A percentile compares a stretch with the other conserved stretches of the same genome.
These are phyloP conservation scores for Microhierax caerulescens DNA, from an alignment of 2,797 vertebrate species.

Conservation along the genomic window DNA sequence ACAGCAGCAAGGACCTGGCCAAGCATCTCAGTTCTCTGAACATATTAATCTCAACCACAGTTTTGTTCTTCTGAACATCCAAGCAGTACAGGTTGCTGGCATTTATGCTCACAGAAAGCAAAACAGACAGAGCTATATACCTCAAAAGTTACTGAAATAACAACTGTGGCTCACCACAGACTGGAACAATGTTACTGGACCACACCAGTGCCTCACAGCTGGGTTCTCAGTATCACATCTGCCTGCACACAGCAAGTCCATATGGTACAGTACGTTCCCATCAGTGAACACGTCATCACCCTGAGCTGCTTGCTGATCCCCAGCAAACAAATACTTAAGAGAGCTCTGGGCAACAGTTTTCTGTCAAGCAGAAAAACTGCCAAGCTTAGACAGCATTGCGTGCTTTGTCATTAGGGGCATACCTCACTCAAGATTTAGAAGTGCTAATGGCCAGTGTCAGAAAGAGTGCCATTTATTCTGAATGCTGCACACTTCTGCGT, in stretches of 20 bases:
- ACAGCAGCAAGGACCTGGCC: neutral
- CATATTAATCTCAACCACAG: neutral
- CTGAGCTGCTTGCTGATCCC: fast-evolving
- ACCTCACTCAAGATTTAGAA: neutral
- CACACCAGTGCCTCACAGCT: neutral
- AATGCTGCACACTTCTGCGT: neutral
- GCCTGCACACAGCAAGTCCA: fast-evolving
- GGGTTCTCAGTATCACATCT: neutral
- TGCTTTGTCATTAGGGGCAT: neutral
- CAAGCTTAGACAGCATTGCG: neutral
- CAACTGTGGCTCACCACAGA: neutral
- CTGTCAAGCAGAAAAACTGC: neutral
- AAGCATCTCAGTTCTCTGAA: neutral
- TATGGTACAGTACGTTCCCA: fast-evolving
- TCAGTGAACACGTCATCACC: neutral
- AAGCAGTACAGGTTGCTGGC: neutral
- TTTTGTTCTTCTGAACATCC: neutral
- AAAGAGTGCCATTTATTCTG: neutral
- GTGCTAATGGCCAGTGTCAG: neutral
- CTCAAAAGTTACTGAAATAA: neutral
- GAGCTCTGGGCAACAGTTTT: neutral
- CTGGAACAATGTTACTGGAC: neutral
- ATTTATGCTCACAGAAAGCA: neutral
- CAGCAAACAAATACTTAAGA: neutral
- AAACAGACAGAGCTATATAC: neutral